Conservation (phyloP, 2,113 vertebrate genomes). For the Tyto alba region DNA sequence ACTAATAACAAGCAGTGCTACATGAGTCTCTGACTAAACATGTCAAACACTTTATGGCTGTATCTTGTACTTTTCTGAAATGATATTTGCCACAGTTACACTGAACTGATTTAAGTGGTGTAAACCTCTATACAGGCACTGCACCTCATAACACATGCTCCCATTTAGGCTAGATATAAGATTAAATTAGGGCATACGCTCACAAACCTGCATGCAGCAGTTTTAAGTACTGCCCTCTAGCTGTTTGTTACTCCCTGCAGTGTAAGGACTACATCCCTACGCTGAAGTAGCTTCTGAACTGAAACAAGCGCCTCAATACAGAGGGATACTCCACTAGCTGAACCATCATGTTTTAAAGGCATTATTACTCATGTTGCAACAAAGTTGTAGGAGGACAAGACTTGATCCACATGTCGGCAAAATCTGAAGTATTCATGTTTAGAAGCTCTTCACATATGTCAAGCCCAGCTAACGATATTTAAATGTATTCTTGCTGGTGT, state of each 20-base stretch:
- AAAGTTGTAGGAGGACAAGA: neutral
- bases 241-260: neutral
- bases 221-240: neutral
- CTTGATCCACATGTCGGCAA: neutral
- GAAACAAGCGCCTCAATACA: neutral
- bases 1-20: neutral
- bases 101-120: neutral
- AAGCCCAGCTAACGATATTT: neutral
- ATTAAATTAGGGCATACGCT: neutral
- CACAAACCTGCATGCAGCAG: neutral
- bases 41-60: neutral
- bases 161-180: neutral
- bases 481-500: neutral
- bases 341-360: neutral
- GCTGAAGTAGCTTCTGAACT: neutral
- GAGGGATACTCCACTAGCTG: neutral
- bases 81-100: neutral
- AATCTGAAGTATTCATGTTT: neutral
- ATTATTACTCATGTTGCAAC: neutral
- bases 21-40: neutral
- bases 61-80: neutral
- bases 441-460: neutral
- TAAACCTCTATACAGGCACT: neutral
- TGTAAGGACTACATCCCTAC: neutral
- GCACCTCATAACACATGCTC: accelerated